Base-by-base conservation (phyloP, 1,140 invertebrate species). In the Linepithema humile region DNA sequence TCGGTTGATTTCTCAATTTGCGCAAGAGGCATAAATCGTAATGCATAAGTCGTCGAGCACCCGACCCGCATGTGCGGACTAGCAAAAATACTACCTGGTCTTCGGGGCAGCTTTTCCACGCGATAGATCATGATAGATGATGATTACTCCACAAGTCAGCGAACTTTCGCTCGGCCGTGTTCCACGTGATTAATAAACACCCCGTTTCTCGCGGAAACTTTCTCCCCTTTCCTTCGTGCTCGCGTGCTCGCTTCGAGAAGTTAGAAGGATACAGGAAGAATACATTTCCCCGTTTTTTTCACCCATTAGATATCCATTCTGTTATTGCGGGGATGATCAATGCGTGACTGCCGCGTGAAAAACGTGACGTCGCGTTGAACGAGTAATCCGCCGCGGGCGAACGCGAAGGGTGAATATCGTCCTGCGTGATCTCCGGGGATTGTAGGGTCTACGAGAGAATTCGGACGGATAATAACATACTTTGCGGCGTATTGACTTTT, bases 101-200 rank as follows among this genome's bases (percentile, higher is more conserved):
- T 55, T 69, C 48, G 23, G 38, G 64, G n/a, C 55, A 55, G 38
- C 17, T 65, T 85, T 73, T 77, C 64, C 62, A 23, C 20, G 45
- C 86, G 78, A 70, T 35, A 23, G 64, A 78, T 75, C 55, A 40
- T 48, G 53, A 55, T 45, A 69, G 48, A 84, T 72, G 59, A 72
- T 88, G 83, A 83, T 87, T 84, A 84, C 82, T 60, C 73, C 72
- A 87, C 72, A 84, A 70, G 53, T 67, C 57, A 59, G 40, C 38
- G 50, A 43, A 80, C 32, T 45, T 83, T 55, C 35, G 59, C 43
- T 32, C 53, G 32, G 23, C 29, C 64, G 23, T 55, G 83, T 1
- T 86, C 75, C 72, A 84, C 67, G 69, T 62, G 80, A 74, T 88
- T 86, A 88, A 84, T 86, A 88, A 87, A 87, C 73, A 65, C 48